Evolutionary conservation across 2,888 invertebrate genomes (phyloP).

Genomic region (Drosophila merina): DNA sequence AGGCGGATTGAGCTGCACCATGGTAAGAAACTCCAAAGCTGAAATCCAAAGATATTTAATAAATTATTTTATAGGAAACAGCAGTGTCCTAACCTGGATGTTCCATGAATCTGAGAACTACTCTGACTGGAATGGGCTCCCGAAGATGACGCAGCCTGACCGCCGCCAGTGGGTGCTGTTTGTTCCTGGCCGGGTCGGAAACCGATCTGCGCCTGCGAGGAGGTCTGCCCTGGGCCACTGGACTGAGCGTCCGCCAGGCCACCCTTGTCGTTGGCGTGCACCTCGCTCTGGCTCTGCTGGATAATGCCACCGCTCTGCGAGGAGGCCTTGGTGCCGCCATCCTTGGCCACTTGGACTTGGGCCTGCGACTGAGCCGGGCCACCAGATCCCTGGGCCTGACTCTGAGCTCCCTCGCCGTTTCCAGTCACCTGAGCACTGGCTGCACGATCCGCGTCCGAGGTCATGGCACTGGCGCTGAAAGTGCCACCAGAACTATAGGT

Average conservation of each 20-base stretch:
- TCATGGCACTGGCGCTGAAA: conserved; percentile 93
- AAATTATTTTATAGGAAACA: neutral
- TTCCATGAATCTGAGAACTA: conserved; percentile 92
- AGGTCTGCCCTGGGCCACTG: conserved; percentile 92
- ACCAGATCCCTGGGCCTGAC: conserved; percentile 90
- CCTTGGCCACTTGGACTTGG: conserved; percentile 90
- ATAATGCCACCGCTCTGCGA: conserved; percentile 90
- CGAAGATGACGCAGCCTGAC: conserved; percentile 91
- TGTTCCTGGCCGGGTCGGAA: conserved; percentile 89
- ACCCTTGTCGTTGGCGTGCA: conserved; percentile 92
- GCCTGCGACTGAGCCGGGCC: conserved; percentile 91
- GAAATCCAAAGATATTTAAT: neutral
- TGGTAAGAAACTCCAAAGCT: conserved; percentile 90
- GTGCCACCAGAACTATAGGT: conserved; percentile 91
- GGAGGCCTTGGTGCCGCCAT: conserved; percentile 90
- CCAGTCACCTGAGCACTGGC: conserved; percentile 88
- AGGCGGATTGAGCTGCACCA: conserved; percentile 93
- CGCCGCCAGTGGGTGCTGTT: conserved; percentile 88
- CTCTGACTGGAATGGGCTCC: conserved; percentile 90
- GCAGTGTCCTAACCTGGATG: conserved; percentile 85
- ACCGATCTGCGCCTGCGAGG: conserved; percentile 94
- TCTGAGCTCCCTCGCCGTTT: conserved; percentile 89
- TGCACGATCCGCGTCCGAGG: conserved; percentile 89
- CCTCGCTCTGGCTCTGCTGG: conserved; percentile 87
- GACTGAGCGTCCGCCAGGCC: conserved; percentile 94